Conservation (phyloP, 2,113 vertebrate species). For the Antennarius striatus region DNA sequence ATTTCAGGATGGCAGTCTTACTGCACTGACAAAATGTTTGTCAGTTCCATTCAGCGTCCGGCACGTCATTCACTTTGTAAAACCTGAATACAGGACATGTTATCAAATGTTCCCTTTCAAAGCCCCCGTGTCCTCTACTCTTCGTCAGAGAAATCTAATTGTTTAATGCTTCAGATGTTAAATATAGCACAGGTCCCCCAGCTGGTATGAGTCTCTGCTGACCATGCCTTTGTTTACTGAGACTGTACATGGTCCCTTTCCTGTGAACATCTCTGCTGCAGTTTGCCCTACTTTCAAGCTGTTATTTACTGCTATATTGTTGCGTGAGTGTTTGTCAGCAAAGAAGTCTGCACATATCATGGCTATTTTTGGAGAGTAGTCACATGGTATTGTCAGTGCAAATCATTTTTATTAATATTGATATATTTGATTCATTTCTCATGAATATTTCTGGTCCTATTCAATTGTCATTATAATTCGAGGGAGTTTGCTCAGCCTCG, state of each 20-base stretch:
- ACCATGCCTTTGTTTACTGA: slow-evolving; percentile 51
- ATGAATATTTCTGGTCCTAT: not conserved
- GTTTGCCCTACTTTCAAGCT: slow-evolving; percentile 57
- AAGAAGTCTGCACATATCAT: not conserved
- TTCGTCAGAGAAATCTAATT: slow-evolving; percentile 2
- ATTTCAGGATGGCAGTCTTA: not conserved
- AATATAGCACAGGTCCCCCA: slow-evolving; percentile 57
- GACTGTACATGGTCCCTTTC: slow-evolving; percentile 5
- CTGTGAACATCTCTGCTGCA: slow-evolving; percentile 34
- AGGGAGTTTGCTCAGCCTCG: no score
- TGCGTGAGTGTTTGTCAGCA: not conserved
- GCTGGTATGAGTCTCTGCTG: slow-evolving; percentile 43
- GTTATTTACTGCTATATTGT: slow-evolving; percentile 27
- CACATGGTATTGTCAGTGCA: not conserved
- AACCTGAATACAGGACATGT: slow-evolving; percentile 29
- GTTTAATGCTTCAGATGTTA: slow-evolving; percentile 41
- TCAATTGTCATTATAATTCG: not conserved
- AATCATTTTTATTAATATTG: not conserved
- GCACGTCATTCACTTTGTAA: slow-evolving; percentile 54
- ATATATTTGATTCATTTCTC: not conserved
- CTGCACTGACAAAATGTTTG: slow-evolving; percentile 1
- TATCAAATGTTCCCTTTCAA: not conserved
- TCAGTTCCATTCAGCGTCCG: slow-evolving; percentile 25
- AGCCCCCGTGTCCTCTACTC: slow-evolving; percentile 6
- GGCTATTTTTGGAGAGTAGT: not conserved